These are phyloP conservation scores for Ara ararauna DNA, from an alignment of 2,797 vertebrate genomes.

Conservation along the genomic window DNA sequence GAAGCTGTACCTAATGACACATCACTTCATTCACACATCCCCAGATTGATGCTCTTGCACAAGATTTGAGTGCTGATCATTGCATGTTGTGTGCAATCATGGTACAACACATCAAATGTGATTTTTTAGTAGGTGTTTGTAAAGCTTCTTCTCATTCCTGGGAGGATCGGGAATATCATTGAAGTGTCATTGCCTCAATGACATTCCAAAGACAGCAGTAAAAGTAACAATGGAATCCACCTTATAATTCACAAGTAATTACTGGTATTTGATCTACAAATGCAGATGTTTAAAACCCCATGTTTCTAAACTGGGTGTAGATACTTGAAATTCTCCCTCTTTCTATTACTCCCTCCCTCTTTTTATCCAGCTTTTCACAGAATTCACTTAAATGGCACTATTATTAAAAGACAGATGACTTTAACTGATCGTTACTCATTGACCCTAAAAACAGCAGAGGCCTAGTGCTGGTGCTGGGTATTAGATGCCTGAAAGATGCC, in stretches of 20 bases:
- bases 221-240: background rate
- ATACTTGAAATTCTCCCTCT: background rate
- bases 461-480: background rate
- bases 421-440: background rate
- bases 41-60: background rate
- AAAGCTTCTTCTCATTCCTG: background rate
- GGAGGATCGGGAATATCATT: background rate
- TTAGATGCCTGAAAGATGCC: background rate
- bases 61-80: background rate
- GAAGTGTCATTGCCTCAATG: background rate
- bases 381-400: background rate
- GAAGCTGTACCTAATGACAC: background rate
- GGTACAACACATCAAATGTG: background rate
- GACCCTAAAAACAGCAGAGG: background rate
- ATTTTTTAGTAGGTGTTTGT: background rate
- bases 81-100: background rate
- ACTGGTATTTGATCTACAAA: background rate
- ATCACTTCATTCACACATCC: background rate
- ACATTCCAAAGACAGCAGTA: background rate
- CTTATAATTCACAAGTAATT: background rate
- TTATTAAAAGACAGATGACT: too few relatives aligned
- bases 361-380: background rate
- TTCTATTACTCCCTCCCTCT: background rate
- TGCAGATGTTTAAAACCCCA: rapidly evolving
- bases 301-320: background rate